Evolutionary conservation across 2,113 vertebrate species (phyloP).

Genomic region (Irena cyanogastra): DNA sequence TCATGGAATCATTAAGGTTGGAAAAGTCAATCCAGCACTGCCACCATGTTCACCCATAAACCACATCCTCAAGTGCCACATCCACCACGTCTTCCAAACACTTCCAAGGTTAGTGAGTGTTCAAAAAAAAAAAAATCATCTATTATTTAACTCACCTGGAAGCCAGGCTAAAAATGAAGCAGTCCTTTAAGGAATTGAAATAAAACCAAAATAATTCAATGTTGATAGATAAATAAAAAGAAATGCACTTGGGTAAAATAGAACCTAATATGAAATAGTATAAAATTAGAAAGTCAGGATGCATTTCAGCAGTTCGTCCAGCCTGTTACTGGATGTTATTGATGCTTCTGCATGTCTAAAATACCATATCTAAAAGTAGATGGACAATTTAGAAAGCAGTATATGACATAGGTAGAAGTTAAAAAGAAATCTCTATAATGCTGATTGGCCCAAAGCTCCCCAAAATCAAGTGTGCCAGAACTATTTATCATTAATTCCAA

Average conservation of each 20-base stretch:
- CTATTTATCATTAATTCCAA: neutral
- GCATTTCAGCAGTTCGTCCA: neutral
- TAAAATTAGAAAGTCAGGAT: neutral
- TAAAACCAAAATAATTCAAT: neutral
- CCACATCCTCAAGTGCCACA: neutral
- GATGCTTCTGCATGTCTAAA: neutral
- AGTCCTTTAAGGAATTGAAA: neutral
- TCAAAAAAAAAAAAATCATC: neutral
- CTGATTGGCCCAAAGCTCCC: neutral
- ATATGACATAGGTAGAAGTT: neutral
- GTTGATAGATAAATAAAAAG: neutral
- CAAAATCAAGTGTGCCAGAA: neutral
- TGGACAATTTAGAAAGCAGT: neutral
- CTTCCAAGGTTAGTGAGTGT: neutral
- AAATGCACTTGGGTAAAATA: neutral
- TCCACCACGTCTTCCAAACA: neutral
- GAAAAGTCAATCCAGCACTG: neutral
- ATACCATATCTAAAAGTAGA: accelerated
- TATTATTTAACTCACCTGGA: neutral
- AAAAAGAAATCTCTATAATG: neutral
- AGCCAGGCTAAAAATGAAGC: neutral
- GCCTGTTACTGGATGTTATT: neutral
- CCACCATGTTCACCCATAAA: neutral
- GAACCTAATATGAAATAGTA: neutral
- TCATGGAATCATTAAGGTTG: neutral